Evolutionary conservation across 1,140 invertebrate genomes (phyloP).

Genomic region (Ptiloglossa arizonensis): DNA sequence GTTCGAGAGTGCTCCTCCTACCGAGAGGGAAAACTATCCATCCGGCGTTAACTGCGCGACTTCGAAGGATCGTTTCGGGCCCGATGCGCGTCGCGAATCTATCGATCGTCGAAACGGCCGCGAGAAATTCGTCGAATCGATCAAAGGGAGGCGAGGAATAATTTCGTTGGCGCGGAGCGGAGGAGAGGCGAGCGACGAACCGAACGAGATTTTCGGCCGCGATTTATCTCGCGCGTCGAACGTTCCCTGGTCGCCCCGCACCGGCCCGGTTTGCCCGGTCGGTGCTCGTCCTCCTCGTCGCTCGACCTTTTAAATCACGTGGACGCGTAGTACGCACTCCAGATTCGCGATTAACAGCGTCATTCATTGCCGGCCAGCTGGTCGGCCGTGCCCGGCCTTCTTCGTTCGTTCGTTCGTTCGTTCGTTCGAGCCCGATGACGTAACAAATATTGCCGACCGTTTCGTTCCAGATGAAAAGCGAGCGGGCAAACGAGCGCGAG

Average conservation of each 20-base stretch:
- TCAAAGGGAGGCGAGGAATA: no score
- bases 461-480: neutral
- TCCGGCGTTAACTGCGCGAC: no score
- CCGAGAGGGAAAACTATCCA: no score
- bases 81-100: no score
- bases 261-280: no score
- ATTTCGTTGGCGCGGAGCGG: no score
- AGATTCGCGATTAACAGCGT: slow-evolving; percentile 38
- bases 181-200: neutral
- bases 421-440: slow-evolving; percentile 32
- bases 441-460: slow-evolving; percentile 9
- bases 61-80: no score
- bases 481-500: neutral
- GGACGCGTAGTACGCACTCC: slow-evolving; percentile 7
- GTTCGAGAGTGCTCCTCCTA: no score
- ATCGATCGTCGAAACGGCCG: no score
- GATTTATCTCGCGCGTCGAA: neutral
- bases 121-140: no score
- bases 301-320: slow-evolving; percentile 21
- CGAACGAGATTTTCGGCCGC: neutral
- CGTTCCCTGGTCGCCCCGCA: neutral
- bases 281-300: neutral
- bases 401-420: slow-evolving; percentile 44
- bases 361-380: slow-evolving; percentile 10
- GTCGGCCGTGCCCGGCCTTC: neutral